Conservation (phyloP, 2,113 vertebrate genomes). For the Shinisaurus crocodilurus region DNA sequence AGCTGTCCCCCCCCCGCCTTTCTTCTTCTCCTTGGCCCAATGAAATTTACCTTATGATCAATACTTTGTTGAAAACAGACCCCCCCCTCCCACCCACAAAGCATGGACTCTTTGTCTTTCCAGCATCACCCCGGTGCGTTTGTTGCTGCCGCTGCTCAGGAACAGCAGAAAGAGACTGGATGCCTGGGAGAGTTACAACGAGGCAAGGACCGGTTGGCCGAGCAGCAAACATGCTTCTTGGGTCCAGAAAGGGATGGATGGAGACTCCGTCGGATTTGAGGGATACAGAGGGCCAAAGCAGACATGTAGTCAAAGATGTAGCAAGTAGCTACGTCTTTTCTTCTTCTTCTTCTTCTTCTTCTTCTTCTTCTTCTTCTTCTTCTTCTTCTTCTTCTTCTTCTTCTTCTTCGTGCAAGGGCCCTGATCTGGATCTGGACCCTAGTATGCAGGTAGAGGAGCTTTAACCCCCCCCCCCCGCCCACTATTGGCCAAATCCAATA, state of each 20-base stretch:
- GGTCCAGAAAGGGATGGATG: background rate
- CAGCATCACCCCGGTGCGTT: background rate
- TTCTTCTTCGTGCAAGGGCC: too few relatives aligned
- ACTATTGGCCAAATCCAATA: too few relatives aligned
- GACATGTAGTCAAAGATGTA: too few relatives aligned
- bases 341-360: too few relatives aligned
- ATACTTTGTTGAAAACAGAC: background rate
- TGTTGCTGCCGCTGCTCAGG: background rate
- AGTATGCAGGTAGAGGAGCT: too few relatives aligned
- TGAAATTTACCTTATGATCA: background rate
- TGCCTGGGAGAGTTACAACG: background rate
- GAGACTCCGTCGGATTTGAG: background rate
- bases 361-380: too few relatives aligned
- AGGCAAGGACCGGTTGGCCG: background rate
- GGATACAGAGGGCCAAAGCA: too few relatives aligned
- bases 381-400: too few relatives aligned
- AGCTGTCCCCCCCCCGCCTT: background rate
- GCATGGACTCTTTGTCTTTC: background rate
- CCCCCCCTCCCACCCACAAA: background rate
- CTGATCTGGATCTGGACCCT: too few relatives aligned
- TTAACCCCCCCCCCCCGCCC: too few relatives aligned
- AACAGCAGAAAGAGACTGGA: background rate
- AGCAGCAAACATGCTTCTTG: too few relatives aligned
- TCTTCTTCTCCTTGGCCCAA: background rate
- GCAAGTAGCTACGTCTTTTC: too few relatives aligned